phyloP scores from a whole-genome alignment of 2,113 vertebrate species.

The Poecile atricapillus region DNA sequence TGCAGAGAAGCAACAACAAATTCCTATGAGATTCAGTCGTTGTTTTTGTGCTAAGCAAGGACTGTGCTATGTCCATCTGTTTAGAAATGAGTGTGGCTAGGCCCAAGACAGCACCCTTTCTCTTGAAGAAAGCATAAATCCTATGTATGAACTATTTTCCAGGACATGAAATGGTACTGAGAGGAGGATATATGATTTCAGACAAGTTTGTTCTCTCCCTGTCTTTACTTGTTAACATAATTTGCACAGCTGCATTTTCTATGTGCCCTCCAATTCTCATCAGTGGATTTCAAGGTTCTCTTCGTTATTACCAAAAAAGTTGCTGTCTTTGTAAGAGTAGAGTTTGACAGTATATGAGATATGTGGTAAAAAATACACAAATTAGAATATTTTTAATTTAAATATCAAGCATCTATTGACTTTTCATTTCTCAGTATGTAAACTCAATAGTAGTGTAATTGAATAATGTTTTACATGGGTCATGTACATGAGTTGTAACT shows the following conservation, averaged over 20 bases:
- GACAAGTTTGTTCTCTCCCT: not conserved
- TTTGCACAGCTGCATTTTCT: not conserved
- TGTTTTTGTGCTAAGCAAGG: not conserved
- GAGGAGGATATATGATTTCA: not conserved
- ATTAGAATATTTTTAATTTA: not conserved
- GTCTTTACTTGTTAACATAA: not conserved
- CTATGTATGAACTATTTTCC: not conserved
- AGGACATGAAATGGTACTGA: not conserved
- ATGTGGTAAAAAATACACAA: not conserved
- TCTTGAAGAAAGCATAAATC: not conserved
- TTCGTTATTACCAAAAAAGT: not conserved
- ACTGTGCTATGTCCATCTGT: not conserved
- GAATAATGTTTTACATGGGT: not conserved
- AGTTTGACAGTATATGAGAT: not conserved
- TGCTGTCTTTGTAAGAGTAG: not conserved
- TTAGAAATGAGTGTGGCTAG: not conserved
- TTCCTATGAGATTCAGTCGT: constrained; percentile 10
- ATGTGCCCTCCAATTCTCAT: not conserved
- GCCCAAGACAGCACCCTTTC: not conserved
- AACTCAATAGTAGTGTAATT: not conserved
- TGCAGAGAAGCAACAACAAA: not conserved
- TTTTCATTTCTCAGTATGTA: not conserved
- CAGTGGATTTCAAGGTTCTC: not conserved
- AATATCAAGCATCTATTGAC: not conserved
- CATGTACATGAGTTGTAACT: not conserved